Base-by-base conservation (phyloP, 2,888 invertebrate genomes). In the Pelosia muscerda region DNA sequence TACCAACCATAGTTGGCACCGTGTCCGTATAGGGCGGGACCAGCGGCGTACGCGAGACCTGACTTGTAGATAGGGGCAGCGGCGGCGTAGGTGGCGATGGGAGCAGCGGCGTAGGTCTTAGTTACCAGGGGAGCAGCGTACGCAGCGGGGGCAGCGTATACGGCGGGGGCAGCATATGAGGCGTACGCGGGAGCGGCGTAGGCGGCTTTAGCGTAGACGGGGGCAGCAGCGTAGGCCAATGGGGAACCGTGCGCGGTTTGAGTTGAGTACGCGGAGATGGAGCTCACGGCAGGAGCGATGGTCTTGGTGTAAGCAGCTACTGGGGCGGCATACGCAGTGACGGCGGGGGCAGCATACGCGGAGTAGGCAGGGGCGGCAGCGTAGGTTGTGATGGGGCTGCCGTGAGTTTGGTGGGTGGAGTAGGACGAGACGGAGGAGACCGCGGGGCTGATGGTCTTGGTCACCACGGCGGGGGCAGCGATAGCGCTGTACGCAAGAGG, bases 1-100 rank as follows among this genome's bases (percentile, higher is more conserved):
- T 95, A 96, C 95, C 96, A 96, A 79, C 94, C 96, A 87, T 96
- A 96, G 84, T 96, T 95, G 76, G 96, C 95, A 78, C 96, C 96
- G 76, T 96, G 95, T 72, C 57, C 28, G n/a, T 57, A 57, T 3
- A 78, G 78, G 25, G 88, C 84, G 66, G 86, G 87, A 23, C 82
- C 26, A 96, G 95, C 81, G 42, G 86, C 78, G 92, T 96, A 96
- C 69, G 94, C 87, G 59, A 96, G 88, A 71, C 93, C 92, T 64
- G 94, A 88, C 75, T 91, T 90, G 72, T 91, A 84, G 73, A 89
- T 92, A 75, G 92, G 90, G 57, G 90, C 87, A 64, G 88, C 86
- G 25, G 88, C 85, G 68, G 90, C 87, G 83, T 90, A 89, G 38
- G 84, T 84, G 78, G 88, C 79, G 71, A 81, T 78, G 66, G 83